Percentiles rank a stretch among this genome's conserved stretches.
phyloP scores from a whole-genome alignment of 2,888 invertebrate species.

The Micropterix aruncella region DNA sequence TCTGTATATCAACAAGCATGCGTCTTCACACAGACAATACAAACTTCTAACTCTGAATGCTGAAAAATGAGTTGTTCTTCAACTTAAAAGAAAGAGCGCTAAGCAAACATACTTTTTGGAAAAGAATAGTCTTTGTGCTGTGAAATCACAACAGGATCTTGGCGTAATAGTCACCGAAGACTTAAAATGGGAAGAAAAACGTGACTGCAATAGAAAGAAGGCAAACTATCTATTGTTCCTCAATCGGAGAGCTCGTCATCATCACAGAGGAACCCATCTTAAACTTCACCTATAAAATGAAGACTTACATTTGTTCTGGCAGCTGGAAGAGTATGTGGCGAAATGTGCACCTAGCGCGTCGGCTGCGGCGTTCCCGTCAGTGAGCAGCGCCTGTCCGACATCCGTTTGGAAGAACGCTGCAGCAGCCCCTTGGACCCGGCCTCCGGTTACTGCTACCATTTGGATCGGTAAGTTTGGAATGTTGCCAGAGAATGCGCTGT shows the following conservation, averaged over 20 bases:
- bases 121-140: too few relatives aligned
- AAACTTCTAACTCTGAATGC: too few relatives aligned
- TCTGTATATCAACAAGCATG: too few relatives aligned
- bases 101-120: too few relatives aligned
- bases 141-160: too few relatives aligned
- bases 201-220: not conserved
- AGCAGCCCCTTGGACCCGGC: slow-evolving; percentile 44
- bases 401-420: slow-evolving; percentile 86
- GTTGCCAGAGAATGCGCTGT: slow-evolving; percentile 83
- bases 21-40: too few relatives aligned
- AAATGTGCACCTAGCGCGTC: slow-evolving; percentile 83
- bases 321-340: slow-evolving; percentile 76
- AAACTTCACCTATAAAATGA: too few relatives aligned
- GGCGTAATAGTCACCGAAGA: too few relatives aligned
- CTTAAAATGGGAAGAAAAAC: not conserved
- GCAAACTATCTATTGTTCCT: slow-evolving; percentile 66
- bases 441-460: slow-evolving; percentile 86
- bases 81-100: too few relatives aligned
- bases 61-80: too few relatives aligned
- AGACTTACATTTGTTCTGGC: slow-evolving; percentile 70
- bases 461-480: slow-evolving; percentile 87
- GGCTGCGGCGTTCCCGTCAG: slow-evolving; percentile 86
- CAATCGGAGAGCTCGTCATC: slow-evolving; percentile 64
- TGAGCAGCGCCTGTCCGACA: slow-evolving; percentile 77
- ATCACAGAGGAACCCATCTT: too few relatives aligned